phyloP scores from a whole-genome alignment of 2,797 vertebrate genomes.

The Taeniopygia guttata region DNA sequence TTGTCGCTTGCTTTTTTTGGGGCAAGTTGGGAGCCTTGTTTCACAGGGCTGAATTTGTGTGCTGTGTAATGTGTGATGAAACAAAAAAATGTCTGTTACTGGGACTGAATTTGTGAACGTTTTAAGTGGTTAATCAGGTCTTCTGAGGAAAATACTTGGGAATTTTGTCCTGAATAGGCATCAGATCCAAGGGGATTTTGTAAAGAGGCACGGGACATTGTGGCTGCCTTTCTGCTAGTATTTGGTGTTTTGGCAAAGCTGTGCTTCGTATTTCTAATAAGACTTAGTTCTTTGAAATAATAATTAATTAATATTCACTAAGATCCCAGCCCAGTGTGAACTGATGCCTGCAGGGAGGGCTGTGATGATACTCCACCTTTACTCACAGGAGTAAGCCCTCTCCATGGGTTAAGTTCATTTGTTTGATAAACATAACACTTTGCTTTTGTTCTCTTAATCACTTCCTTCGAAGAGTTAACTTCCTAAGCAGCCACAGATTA shows the following conservation, averaged over 20 bases:
- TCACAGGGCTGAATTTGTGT: background rate
- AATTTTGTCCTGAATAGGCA: background rate
- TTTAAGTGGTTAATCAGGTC: background rate
- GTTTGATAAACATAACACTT: conserved; percentile 37
- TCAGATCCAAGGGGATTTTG: background rate
- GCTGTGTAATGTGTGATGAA: background rate
- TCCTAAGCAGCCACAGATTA: conserved; percentile 61
- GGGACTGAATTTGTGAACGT: background rate
- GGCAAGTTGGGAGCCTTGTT: conserved; percentile 12
- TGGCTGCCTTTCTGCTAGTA: background rate
- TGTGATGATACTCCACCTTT: background rate
- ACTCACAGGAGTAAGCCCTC: background rate
- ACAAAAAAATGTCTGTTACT: background rate
- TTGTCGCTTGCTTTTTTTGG: background rate
- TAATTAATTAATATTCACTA: background rate
- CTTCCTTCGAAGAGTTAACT: conserved; percentile 75
- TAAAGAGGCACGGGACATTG: background rate
- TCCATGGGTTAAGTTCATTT: background rate
- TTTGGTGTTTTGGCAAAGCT: background rate
- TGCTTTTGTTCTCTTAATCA: conserved; percentile 38
- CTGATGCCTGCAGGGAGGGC: background rate
- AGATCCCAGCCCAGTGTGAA: background rate
- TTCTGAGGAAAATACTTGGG: background rate
- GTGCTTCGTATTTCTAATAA: background rate
- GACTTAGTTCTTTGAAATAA: background rate